Evolutionary conservation across 2,888 invertebrate genomes (phyloP).

Genomic region (Rhimphoctona megacephalus): DNA sequence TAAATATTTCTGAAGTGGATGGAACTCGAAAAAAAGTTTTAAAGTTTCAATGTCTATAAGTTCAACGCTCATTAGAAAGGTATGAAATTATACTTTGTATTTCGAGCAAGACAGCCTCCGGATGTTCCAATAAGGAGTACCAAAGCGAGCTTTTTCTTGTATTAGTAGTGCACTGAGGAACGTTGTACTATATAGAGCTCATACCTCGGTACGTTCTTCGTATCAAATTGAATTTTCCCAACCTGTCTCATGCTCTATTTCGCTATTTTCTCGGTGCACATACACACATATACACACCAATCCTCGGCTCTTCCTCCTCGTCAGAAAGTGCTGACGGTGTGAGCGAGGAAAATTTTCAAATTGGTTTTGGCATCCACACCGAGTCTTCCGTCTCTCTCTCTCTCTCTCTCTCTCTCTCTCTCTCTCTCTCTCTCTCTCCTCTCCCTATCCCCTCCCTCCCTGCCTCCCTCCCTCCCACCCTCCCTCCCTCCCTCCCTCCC

Average conservation of each 20-base stretch:
- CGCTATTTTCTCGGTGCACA: slow-evolving; percentile 33
- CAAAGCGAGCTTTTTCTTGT: slow-evolving; percentile 1
- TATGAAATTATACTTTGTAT: neutral
- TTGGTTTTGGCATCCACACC: slow-evolving; percentile 50
- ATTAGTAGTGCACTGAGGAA: neutral
- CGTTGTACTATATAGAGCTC: slow-evolving; percentile 3
- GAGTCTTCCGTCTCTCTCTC: slow-evolving; percentile 18
- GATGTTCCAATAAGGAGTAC: slow-evolving; percentile 33
- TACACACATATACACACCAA: slow-evolving; percentile 1
- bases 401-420: neutral
- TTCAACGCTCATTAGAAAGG: neutral
- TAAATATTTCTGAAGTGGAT: neutral
- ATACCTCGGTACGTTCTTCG: slow-evolving; percentile 44
- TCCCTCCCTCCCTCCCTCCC: too few relatives aligned
- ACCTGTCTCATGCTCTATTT: slow-evolving; percentile 51
- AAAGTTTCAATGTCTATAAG: neutral
- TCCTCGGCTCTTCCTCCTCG: slow-evolving; percentile 12
- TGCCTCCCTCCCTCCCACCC: neutral
- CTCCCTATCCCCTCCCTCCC: too few relatives aligned
- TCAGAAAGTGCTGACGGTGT: slow-evolving; percentile 53
- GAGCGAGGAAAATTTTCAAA: slow-evolving; percentile 54
- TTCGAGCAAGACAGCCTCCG: slow-evolving; percentile 12
- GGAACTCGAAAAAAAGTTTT: neutral
- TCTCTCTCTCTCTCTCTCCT: neutral
- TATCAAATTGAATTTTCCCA: slow-evolving; percentile 54